A percentile compares a stretch with the other conserved stretches of the same genome.
Evolutionary conservation across 1,140 invertebrate species (phyloP).

Genomic region (Phymorhynchus buccinoides): DNA sequence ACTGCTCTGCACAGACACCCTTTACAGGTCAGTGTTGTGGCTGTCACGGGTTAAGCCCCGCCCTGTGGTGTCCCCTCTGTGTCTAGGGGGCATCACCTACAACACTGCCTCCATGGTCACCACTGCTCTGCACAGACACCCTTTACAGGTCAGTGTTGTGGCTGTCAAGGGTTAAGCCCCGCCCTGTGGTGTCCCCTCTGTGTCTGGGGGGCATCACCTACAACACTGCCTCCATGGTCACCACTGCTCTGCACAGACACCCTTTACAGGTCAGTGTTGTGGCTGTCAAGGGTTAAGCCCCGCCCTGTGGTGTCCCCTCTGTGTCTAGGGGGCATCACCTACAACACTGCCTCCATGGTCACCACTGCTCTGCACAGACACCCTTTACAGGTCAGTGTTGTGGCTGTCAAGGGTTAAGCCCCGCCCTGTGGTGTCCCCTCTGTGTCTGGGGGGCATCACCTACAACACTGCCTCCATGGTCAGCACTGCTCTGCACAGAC

Average conservation of each 20-base stretch:
- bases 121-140: conserved; percentile 84
- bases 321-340: conserved; percentile 86
- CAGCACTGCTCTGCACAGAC: no score
- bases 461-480: conserved; percentile 75
- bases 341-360: conserved; percentile 78
- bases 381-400: conserved; percentile 87
- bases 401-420: no score
- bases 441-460: conserved; percentile 87
- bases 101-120: conserved; percentile 79
- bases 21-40: conserved; percentile 79
- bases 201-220: conserved; percentile 86
- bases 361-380: conserved; percentile 84
- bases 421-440: conserved; percentile 93
- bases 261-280: conserved; percentile 82
- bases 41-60: conserved; percentile 85
- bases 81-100: conserved; percentile 85
- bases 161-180: conserved; percentile 83
- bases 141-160: conserved; percentile 81
- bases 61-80: conserved; percentile 94
- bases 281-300: conserved; percentile 82
- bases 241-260: conserved; percentile 83
- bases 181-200: conserved; percentile 95
- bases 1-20: conserved; percentile 85
- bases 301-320: conserved; percentile 95
- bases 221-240: conserved; percentile 78